These are phyloP conservation scores for Scelioninae gen. 2 DNA, from an alignment of 2,888 invertebrate species.

Conservation along the genomic window DNA sequence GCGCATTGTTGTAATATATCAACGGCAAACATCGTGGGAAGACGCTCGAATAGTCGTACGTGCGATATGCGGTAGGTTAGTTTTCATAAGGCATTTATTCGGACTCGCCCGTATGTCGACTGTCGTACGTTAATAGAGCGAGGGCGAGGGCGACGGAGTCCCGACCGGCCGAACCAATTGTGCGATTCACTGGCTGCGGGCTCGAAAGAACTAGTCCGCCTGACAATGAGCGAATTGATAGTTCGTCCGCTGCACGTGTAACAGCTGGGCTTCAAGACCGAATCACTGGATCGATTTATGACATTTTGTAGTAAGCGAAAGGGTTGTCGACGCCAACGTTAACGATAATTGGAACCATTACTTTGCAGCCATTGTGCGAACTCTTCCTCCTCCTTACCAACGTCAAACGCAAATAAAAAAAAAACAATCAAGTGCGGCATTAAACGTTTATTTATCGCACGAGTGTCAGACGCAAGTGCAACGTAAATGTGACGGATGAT, in stretches of 20 bases:
- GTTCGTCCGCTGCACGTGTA: slow-evolving; percentile 42
- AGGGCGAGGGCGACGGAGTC: slow-evolving; percentile 45
- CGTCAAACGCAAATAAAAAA: too few relatives aligned
- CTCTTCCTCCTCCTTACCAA: too few relatives aligned
- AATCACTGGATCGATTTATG: slow-evolving; percentile 46
- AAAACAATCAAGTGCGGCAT: too few relatives aligned
- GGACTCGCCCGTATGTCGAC: slow-evolving; percentile 49
- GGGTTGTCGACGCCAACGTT: slow-evolving; percentile 19
- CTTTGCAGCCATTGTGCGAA: neutral
- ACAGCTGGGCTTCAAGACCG: slow-evolving; percentile 61
- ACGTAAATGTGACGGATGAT: too few relatives aligned
- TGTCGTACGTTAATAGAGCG: slow-evolving; percentile 45
- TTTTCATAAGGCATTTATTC: slow-evolving; percentile 42
- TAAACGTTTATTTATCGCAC: too few relatives aligned
- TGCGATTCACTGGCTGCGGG: slow-evolving; percentile 63
- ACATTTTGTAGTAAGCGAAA: slow-evolving; percentile 13
- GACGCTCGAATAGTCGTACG: slow-evolving; percentile 17
- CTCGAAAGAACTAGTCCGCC: slow-evolving; percentile 64
- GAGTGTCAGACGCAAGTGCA: too few relatives aligned
- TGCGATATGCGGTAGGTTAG: slow-evolving; percentile 49
- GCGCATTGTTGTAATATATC: neutral
- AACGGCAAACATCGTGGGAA: slow-evolving; percentile 27
- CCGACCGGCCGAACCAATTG: slow-evolving; percentile 51
- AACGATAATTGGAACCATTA: slow-evolving; percentile 42
- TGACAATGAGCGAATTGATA: slow-evolving; percentile 60